A percentile compares a stretch with the other conserved stretches of the same genome.
Conservation (phyloP, 2,888 invertebrate genomes). For the Bibio marci region DNA sequence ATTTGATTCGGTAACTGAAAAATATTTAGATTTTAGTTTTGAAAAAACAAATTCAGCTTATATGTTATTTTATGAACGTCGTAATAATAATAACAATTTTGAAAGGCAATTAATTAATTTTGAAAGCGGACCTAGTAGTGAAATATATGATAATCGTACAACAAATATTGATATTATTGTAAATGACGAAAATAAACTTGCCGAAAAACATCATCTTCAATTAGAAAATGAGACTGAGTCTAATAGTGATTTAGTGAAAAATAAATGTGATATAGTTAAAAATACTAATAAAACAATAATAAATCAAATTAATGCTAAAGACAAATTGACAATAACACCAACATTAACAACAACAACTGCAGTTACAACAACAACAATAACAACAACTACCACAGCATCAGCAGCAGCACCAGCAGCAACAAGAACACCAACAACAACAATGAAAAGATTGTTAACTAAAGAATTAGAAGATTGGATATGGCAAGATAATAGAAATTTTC, state of each 20-base stretch:
- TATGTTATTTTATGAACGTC: conserved; percentile 90
- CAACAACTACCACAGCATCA: neutral
- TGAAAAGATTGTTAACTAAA: conserved; percentile 23
- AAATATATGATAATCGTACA: neutral
- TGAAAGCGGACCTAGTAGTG: neutral
- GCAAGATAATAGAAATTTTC: conserved; percentile 91
- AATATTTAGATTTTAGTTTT: conserved; percentile 94
- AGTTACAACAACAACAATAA: conserved; percentile 1
- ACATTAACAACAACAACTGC: neutral
- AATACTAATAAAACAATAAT: conserved; percentile 11
- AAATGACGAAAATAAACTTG: neutral
- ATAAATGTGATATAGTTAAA: conserved; percentile 26
- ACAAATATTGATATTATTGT: neutral
- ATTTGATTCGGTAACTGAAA: conserved; percentile 89
- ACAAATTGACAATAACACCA: neutral
- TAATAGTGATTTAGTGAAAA: conserved; percentile 11
- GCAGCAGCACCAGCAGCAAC: neutral
- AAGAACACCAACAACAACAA: conserved; percentile 5
- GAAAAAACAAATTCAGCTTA: conserved; percentile 96
- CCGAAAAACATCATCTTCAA: neutral
- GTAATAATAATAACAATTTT: conserved; percentile 19
- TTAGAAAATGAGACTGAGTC: conserved; percentile 9
- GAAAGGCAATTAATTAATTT: no score
- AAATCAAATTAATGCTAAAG: neutral
- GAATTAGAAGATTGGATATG: conserved; percentile 92